These are phyloP conservation scores for Pteropus rufus DNA, from an alignment of 2,797 vertebrate genomes.

Conservation along the genomic window DNA sequence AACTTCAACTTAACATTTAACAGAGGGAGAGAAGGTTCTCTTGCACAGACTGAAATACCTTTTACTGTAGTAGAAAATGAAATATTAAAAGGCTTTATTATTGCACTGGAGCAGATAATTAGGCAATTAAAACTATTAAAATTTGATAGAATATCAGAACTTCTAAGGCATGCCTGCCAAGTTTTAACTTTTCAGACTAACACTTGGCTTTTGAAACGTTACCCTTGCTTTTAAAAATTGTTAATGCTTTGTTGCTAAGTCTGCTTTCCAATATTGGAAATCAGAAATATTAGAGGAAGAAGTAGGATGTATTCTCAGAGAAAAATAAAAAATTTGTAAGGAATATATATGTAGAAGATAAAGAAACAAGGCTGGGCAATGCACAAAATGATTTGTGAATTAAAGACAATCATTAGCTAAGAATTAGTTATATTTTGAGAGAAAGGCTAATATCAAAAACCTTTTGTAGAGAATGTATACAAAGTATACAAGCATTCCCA, in stretches of 20 bases:
- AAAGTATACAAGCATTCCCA: not conserved
- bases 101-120: slow-evolving; percentile 71
- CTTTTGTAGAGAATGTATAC: not conserved
- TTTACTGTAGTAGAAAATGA: slow-evolving; percentile 62
- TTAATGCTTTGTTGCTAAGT: slow-evolving; percentile 45
- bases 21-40: slow-evolving; percentile 48
- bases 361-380: not conserved
- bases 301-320: not conserved
- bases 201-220: slow-evolving; percentile 55
- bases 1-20: slow-evolving; percentile 38
- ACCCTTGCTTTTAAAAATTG: slow-evolving; percentile 27
- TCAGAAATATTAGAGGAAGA: slow-evolving; percentile 38
- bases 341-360: not conserved
- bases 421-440: not conserved
- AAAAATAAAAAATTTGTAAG: slow-evolving; percentile 30
- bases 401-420: not conserved
- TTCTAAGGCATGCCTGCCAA: slow-evolving; percentile 65
- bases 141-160: slow-evolving; percentile 69
- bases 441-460: not conserved
- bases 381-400: not conserved
- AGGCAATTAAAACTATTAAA: slow-evolving; percentile 73
- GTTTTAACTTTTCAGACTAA: slow-evolving; percentile 55
- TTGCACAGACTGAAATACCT: slow-evolving; percentile 53
- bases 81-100: slow-evolving; percentile 73
- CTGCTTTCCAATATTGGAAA: slow-evolving; percentile 42